Conservation (phyloP, 2,888 invertebrate genomes). For the Chloroclystis v-ata region DNA sequence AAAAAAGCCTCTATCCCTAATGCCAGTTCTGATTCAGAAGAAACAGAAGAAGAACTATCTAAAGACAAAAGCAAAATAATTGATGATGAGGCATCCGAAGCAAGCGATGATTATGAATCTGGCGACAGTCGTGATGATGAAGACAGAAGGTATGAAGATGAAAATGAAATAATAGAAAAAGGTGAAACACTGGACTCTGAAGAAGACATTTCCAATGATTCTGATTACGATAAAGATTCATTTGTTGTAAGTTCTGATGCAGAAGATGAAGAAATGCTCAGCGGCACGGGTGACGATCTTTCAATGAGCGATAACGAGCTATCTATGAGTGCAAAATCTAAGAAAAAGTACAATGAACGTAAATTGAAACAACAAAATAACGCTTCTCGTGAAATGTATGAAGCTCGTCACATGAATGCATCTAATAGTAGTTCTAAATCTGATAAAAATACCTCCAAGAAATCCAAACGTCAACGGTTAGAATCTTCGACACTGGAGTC, state of each 20-base stretch:
- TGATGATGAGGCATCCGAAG: slow-evolving; percentile 61
- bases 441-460: slow-evolving; percentile 30
- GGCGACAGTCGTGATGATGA: slow-evolving; percentile 72
- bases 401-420: slow-evolving; percentile 54
- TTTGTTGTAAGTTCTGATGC: slow-evolving; percentile 75
- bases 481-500: slow-evolving; percentile 48
- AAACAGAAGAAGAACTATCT: slow-evolving; percentile 30
- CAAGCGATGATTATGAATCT: slow-evolving; percentile 64
- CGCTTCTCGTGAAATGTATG: slow-evolving; percentile 68
- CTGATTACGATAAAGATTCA: slow-evolving; percentile 73
- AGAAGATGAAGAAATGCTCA: slow-evolving; percentile 62
- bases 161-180: slow-evolving; percentile 69
- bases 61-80: slow-evolving; percentile 40
- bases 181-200: slow-evolving; percentile 76
- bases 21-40: slow-evolving; percentile 27
- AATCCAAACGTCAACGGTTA: slow-evolving; percentile 41
- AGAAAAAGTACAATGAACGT: slow-evolving; percentile 62
- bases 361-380: slow-evolving; percentile 64
- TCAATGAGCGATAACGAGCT: slow-evolving; percentile 66
- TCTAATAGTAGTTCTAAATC: slow-evolving; percentile 32
- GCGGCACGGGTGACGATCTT: slow-evolving; percentile 66
- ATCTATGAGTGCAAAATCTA: slow-evolving; percentile 60
- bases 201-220: slow-evolving; percentile 59
- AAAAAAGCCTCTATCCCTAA: slow-evolving; percentile 1
- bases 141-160: slow-evolving; percentile 64